Percentiles rank a stretch among this genome's conserved stretches.
Conservation (phyloP, 2,113 vertebrate species). For the Gobius niger region DNA sequence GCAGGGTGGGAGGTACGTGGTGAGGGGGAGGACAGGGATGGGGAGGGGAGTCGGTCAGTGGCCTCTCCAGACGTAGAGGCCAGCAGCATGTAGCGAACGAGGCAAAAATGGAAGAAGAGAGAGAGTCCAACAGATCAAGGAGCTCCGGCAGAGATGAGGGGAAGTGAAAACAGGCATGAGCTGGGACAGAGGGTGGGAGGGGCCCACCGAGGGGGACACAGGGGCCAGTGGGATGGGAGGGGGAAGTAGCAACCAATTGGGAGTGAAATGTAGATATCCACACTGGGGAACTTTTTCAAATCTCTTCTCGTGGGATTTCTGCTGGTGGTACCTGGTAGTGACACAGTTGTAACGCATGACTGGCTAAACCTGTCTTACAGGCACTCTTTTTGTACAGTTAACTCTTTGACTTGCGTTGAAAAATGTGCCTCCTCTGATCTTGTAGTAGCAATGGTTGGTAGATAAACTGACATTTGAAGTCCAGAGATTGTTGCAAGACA, state of each 20-base stretch:
- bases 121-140: slow-evolving; percentile 51
- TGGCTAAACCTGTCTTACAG: too few species aligned
- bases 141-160: slow-evolving; percentile 47
- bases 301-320: slow-evolving; percentile 4
- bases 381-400: too few species aligned
- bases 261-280: slow-evolving; percentile 21
- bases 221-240: slow-evolving; percentile 40
- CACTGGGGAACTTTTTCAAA: slow-evolving; percentile 1
- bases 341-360: not conserved
- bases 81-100: slow-evolving; percentile 27
- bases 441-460: too few species aligned
- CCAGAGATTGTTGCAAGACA: too few species aligned
- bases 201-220: slow-evolving; percentile 34
- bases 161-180: slow-evolving; percentile 59
- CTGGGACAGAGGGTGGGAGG: slow-evolving; percentile 53
- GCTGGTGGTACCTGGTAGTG: not conserved
- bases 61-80: slow-evolving; percentile 49
- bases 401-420: too few species aligned
- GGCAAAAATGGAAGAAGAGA: slow-evolving; percentile 46
- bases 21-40: slow-evolving; percentile 30
- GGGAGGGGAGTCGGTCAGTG: slow-evolving; percentile 47
- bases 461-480: too few species aligned
- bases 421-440: too few species aligned
- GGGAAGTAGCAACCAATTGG: slow-evolving; percentile 47
- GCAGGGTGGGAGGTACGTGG: slow-evolving; percentile 48